Base-by-base conservation (phyloP, 1,140 invertebrate genomes). In the Eciton burchellii region DNA sequence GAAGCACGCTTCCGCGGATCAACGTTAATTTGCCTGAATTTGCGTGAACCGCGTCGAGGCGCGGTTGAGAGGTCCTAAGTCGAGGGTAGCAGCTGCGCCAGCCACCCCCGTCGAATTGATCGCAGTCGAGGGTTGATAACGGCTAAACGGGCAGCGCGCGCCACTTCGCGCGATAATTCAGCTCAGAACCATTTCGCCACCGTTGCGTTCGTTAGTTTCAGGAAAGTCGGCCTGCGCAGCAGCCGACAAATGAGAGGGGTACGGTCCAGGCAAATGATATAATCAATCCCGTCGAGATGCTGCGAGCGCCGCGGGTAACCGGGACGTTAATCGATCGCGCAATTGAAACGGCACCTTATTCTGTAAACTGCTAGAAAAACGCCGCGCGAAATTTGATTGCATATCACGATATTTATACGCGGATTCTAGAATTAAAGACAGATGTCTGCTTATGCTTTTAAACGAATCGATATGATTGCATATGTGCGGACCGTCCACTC, bases 1-100 rank as follows among this genome's bases (percentile, higher is more conserved):
- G 54, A 63, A 45, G 19, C 19, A 16, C n/a, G 62, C 43, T 62
- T 45, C n/a, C 9, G 41, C 45, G 70, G 82, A 87, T 87, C 86
- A 87, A 87, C 87, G 86, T 87, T 87, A 87, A 87, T 87, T 84
- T 73, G 71, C 82, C 87, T 81, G 6, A 87, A n/a, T n/a, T n/a
- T n/a, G 60, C 63, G 81, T 86, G 83, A 87, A 86, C 86, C 62
- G 85, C 63, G 56, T 62, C 65, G 77, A 72, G 65, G 63, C 63
- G 82, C 71, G 82, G 52, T 19, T 63, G 68, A 68, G 66, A 82
- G 49, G 16, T 43, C 68, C 52, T 16, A 26, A 79, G 21, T 9
- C 11, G 63, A 52, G 72, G 82, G 85, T 76, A 87, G 82, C 86
- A 87, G 85, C 85, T 87, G 86, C 74, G 70, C 82, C 43, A 71